These are phyloP conservation scores for Hetaerina americana DNA, from an alignment of 1,140 invertebrate genomes.

Conservation along the genomic window DNA sequence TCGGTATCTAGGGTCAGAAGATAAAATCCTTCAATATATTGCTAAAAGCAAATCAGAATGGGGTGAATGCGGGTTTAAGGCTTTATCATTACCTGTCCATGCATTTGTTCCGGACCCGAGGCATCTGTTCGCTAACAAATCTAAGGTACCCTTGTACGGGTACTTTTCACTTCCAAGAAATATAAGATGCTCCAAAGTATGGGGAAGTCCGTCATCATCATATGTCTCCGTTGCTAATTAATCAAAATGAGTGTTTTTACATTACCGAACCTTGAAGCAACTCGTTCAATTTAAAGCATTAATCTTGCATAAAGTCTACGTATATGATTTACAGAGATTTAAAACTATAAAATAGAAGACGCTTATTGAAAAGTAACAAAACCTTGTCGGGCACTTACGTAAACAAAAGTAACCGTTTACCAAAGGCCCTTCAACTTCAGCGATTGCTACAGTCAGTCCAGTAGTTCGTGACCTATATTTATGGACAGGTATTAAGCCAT, in stretches of 20 bases:
- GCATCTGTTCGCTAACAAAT: constrained; percentile 77
- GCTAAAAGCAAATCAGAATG: not conserved
- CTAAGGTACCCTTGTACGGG: constrained; percentile 80
- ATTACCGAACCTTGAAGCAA: not conserved
- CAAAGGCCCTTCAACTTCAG: constrained; percentile 71
- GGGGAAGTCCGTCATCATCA: constrained; percentile 84
- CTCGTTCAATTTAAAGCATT: constrained; percentile 2
- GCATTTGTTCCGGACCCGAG: constrained; percentile 84
- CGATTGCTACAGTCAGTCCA: constrained; percentile 64
- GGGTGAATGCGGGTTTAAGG: constrained; percentile 14
- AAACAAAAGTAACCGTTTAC: constrained; percentile 76
- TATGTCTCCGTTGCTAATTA: constrained; percentile 74
- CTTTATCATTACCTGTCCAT: constrained; percentile 36
- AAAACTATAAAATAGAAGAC: not conserved
- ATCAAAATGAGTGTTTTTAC: constrained; percentile 10
- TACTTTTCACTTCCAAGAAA: constrained; percentile 83
- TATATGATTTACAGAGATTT: not conserved
- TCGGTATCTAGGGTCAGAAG: constrained; percentile 45
- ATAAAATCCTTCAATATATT: constrained; percentile 2
- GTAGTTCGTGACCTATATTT: constrained; percentile 70
- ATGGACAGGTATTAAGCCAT: constrained; percentile 57
- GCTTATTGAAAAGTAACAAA: constrained; percentile 6
- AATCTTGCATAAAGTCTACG: not conserved
- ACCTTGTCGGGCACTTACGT: constrained; percentile 44
- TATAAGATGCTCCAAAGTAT: constrained; percentile 84